Conservation (phyloP, 2,888 invertebrate species). For the Cheilosia variabilis region DNA sequence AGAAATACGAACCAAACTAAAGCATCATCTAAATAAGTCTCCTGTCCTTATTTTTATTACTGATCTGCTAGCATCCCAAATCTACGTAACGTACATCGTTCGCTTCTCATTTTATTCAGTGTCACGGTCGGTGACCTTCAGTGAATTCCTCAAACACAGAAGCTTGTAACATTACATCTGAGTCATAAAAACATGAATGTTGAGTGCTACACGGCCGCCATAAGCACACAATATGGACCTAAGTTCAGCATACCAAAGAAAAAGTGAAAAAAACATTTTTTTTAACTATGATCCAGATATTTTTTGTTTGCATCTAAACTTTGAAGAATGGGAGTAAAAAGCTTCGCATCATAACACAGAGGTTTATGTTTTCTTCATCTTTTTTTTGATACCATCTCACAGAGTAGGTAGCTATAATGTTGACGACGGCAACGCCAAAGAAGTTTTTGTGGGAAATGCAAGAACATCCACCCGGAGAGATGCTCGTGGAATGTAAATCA, state of each 20-base stretch:
- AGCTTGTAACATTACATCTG: constrained; percentile 36
- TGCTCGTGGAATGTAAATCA: constrained; percentile 17
- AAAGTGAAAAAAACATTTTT: constrained; percentile 9
- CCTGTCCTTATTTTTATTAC: no score
- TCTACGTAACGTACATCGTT: neutral
- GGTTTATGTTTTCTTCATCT: constrained; percentile 30
- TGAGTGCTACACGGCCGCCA: constrained; percentile 52
- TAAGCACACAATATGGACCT: constrained; percentile 46
- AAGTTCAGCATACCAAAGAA: constrained; percentile 28
- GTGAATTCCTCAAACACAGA: constrained; percentile 38
- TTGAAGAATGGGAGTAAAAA: constrained; percentile 34
- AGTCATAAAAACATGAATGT: constrained; percentile 62
- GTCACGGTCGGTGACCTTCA: constrained; percentile 47
- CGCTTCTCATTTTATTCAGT: constrained; percentile 1
- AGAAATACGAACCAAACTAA: no score
- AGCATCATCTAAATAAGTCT: no score
- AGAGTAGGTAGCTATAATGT: constrained; percentile 6
- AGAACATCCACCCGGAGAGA: neutral
- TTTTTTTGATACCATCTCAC: neutral
- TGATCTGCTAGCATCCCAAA: neutral
- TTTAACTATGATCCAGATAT: constrained; percentile 34
- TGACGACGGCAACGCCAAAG: constrained; percentile 38
- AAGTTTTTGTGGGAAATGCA: constrained; percentile 22
- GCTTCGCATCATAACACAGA: constrained; percentile 52
- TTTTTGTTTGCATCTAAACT: neutral